A percentile compares a stretch with the other conserved stretches of the same genome.
Evolutionary conservation across 2,888 invertebrate genomes (phyloP).

Genomic region (Mystacides longicornis): DNA sequence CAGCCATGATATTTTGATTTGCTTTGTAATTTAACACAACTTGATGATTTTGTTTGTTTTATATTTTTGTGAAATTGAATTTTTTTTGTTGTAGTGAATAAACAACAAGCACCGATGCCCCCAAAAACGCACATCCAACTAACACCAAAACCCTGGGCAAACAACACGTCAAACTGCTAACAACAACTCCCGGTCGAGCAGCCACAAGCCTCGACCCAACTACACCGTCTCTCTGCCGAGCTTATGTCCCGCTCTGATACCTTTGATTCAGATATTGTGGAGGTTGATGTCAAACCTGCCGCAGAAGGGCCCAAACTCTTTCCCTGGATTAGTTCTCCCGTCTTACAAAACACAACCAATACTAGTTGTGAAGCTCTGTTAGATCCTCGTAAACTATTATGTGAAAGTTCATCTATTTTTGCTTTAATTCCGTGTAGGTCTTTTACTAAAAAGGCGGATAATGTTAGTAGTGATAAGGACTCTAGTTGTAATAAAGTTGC

Average conservation of each 20-base stretch:
- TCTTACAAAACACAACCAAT: slow-evolving; percentile 25
- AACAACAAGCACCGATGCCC: slow-evolving; percentile 56
- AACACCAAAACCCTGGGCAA: slow-evolving; percentile 49
- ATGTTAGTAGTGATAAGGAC: background rate
- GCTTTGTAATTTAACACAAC: too few relatives aligned
- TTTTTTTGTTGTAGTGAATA: slow-evolving; percentile 32
- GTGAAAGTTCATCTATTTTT: slow-evolving; percentile 25
- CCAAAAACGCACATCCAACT: slow-evolving; percentile 49
- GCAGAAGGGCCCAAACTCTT: slow-evolving; percentile 8
- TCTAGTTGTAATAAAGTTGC: background rate
- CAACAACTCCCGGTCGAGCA: slow-evolving; percentile 40
- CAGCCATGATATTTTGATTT: too few relatives aligned
- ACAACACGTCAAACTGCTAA: slow-evolving; percentile 46
- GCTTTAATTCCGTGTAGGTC: slow-evolving; percentile 24
- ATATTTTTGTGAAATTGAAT: background rate
- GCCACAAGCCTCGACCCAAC: slow-evolving; percentile 13
- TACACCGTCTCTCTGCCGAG: slow-evolving; percentile 12
- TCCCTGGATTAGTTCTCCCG: slow-evolving; percentile 25
- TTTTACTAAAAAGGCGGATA: slow-evolving; percentile 1
- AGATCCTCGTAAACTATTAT: slow-evolving; percentile 24
- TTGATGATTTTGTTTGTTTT: too few relatives aligned
- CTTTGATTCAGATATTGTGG: slow-evolving; percentile 16
- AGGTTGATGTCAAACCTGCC: slow-evolving; percentile 4
- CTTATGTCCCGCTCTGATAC: slow-evolving; percentile 25
- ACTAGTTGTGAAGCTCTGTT: slow-evolving; percentile 24